Conservation (phyloP, 2,797 vertebrate species). For the Catamblyrhynchus diadema region DNA sequence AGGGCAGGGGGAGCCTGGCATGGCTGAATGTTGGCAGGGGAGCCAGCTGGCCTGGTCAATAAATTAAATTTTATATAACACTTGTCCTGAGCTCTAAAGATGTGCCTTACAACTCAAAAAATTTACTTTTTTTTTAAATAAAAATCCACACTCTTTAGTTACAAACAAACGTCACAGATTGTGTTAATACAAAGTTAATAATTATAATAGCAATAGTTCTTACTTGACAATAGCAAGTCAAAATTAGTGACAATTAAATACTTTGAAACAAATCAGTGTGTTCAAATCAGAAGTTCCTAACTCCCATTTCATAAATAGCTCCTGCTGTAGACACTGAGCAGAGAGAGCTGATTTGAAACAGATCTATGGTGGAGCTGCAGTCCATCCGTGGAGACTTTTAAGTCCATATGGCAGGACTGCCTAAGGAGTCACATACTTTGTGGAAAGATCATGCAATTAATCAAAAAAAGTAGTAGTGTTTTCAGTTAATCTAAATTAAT, state of each 20-base stretch:
- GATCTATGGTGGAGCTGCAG: conserved; percentile 37
- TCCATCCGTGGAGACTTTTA: conserved; percentile 41
- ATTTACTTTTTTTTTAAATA: too few relatives aligned
- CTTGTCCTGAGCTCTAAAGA: background rate
- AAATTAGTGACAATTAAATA: background rate
- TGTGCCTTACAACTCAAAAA: background rate
- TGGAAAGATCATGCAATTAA: conserved; percentile 42
- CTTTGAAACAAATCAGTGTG: background rate
- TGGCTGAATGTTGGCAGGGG: background rate
- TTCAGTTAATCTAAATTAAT: conserved; percentile 48
- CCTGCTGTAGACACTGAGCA: background rate
- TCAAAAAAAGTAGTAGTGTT: conserved; percentile 39
- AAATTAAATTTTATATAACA: background rate
- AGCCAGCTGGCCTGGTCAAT: background rate
- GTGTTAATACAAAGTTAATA: background rate
- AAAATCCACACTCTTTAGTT: fast-evolving
- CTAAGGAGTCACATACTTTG: conserved; percentile 54
- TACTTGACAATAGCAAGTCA: background rate
- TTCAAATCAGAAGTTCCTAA: background rate
- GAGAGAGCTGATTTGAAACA: conserved; percentile 48
- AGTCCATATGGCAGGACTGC: conserved; percentile 52
- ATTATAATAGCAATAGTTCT: background rate
- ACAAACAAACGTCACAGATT: background rate
- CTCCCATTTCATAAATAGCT: background rate
- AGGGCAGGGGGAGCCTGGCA: background rate